phyloP scores from a whole-genome alignment of 2,113 vertebrate genomes.

The Chaetorhynchus papuensis region DNA sequence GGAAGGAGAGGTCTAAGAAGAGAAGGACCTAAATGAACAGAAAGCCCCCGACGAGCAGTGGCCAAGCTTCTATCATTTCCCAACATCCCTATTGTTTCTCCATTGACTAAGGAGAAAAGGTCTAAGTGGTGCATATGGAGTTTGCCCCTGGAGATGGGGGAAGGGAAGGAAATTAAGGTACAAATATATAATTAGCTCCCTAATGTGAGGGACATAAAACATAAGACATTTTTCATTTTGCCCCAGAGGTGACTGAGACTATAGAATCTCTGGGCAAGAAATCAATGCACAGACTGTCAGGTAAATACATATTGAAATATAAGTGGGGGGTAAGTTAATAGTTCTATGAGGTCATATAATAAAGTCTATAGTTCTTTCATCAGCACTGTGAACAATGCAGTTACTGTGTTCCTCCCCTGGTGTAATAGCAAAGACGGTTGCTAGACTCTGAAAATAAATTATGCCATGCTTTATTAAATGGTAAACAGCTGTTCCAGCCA shows the following conservation, averaged over 20 bases:
- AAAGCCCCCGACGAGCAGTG: background rate
- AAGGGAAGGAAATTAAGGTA: slow-evolving; percentile 53
- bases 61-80: background rate
- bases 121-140: background rate
- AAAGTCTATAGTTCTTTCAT: slow-evolving; percentile 53
- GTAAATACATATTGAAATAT: slow-evolving; percentile 46
- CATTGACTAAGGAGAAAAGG: background rate
- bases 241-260: slow-evolving; percentile 34
- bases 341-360: slow-evolving; percentile 40
- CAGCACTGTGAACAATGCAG: background rate
- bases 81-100: background rate
- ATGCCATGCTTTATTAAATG: slow-evolving; percentile 82
- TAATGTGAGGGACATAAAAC: slow-evolving; percentile 38
- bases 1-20: background rate
- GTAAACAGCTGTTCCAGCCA: slow-evolving; percentile 78
- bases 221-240: slow-evolving; percentile 40
- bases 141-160: slow-evolving; percentile 23
- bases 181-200: slow-evolving; percentile 54
- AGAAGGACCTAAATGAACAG: background rate
- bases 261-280: slow-evolving; percentile 37
- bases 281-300: slow-evolving; percentile 41
- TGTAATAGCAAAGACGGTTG: slow-evolving; percentile 37
- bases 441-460: slow-evolving; percentile 68
- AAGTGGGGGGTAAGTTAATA: slow-evolving; percentile 42
- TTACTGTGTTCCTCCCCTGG: slow-evolving; percentile 36